Evolutionary conservation across 2,797 vertebrate species (phyloP).

Genomic region (Coilia nasus): DNA sequence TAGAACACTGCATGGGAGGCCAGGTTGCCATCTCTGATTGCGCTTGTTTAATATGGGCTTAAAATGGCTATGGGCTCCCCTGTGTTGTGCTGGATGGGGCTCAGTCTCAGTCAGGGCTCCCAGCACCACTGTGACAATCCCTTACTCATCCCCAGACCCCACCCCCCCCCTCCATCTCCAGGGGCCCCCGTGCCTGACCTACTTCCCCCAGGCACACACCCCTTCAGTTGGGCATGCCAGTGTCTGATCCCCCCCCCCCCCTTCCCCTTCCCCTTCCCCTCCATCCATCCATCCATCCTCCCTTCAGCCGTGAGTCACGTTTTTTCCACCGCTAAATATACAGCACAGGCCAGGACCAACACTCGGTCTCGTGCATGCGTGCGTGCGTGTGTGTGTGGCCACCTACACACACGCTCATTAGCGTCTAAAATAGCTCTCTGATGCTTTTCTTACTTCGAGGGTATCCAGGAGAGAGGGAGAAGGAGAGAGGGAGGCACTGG

Average conservation of each 20-base stretch:
- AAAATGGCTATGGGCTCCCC: too few relatives aligned
- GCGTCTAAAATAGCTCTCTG: slow-evolving; percentile 49
- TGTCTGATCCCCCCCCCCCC: slow-evolving; percentile 38
- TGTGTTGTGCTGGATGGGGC: too few relatives aligned
- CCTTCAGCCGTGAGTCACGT: slow-evolving; percentile 40
- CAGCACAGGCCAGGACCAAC: not conserved
- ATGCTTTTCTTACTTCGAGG: slow-evolving; percentile 52
- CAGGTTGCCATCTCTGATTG: too few relatives aligned
- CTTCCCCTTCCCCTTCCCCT: slow-evolving; percentile 29
- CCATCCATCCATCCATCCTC: slow-evolving; percentile 19
- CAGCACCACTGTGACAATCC: not conserved
- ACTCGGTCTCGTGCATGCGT: not conserved
- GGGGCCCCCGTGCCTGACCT: slow-evolving; percentile 28
- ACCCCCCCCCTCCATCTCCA: not conserved
- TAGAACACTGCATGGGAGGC: too few relatives aligned
- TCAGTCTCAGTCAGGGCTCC: too few relatives aligned
- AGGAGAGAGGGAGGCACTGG: slow-evolving; percentile 40
- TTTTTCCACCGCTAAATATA: slow-evolving; percentile 50
- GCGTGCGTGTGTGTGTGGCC: not conserved
- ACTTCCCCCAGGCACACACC: slow-evolving; percentile 36
- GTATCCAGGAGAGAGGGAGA: slow-evolving; percentile 48
- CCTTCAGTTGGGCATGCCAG: slow-evolving; percentile 30
- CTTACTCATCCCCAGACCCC: slow-evolving; percentile 28
- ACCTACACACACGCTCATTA: slow-evolving; percentile 2
- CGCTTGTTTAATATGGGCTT: too few relatives aligned